Percentiles rank a stretch among this genome's conserved stretches.
These are phyloP conservation scores for Zapornia atra DNA, from an alignment of 2,113 vertebrate genomes.

Conservation along the genomic window DNA sequence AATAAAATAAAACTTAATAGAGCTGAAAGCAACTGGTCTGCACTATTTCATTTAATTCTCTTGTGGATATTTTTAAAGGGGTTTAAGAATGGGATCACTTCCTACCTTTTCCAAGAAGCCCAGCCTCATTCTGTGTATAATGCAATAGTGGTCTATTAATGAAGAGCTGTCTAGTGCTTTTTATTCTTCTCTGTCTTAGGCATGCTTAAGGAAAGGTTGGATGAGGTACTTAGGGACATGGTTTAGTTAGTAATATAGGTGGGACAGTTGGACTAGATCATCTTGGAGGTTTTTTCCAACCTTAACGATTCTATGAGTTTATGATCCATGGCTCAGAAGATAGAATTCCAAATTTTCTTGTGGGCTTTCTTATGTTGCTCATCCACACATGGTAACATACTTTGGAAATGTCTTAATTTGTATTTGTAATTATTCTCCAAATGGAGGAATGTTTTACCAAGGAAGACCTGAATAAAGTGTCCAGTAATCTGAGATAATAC, in stretches of 20 bases:
- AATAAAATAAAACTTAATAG: neutral
- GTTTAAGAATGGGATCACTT: neutral
- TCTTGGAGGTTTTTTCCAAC: too few relatives aligned
- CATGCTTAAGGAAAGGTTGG: too few relatives aligned
- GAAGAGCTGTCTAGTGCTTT: neutral
- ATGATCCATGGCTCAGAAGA: neutral
- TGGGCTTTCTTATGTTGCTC: neutral
- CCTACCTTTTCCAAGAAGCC: neutral
- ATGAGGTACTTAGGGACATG: too few relatives aligned
- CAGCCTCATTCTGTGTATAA: neutral
- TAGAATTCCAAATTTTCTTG: neutral
- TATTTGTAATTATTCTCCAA: neutral
- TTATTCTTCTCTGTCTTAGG: neutral
- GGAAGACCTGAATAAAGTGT: neutral
- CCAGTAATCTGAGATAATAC: neutral
- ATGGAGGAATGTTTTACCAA: neutral
- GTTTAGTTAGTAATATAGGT: too few relatives aligned
- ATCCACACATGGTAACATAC: neutral
- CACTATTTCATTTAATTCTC: neutral
- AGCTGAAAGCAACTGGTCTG: neutral
- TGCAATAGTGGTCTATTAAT: accelerated
- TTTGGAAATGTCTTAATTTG: neutral
- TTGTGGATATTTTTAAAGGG: neutral
- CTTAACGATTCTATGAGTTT: too few relatives aligned
- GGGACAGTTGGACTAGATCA: too few relatives aligned